phyloP scores from a whole-genome alignment of 2,888 invertebrate genomes.

The Spatulosminthurus flaviceps region DNA sequence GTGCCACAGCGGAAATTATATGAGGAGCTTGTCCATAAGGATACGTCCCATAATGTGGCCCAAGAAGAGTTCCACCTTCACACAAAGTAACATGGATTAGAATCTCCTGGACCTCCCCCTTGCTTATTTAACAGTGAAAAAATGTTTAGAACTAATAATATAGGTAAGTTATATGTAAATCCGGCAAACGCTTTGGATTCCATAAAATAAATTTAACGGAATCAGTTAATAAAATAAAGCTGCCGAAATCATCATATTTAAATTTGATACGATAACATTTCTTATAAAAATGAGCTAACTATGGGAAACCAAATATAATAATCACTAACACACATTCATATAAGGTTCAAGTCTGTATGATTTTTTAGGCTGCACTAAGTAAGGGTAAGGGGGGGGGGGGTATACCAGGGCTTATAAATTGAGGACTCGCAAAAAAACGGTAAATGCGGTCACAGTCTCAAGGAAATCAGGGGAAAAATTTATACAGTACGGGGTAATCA shows the following conservation, averaged over 20 bases:
- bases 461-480: neutral
- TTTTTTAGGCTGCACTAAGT: no score
- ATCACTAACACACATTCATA: no score
- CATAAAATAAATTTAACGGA: neutral
- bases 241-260: neutral
- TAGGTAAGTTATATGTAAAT: conserved; percentile 21
- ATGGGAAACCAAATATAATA: no score
- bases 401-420: no score
- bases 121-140: neutral
- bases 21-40: conserved; percentile 65
- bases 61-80: conserved; percentile 64
- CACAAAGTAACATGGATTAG: conserved; percentile 20
- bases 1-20: conserved; percentile 64
- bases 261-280: neutral
- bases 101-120: no score
- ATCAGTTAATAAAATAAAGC: neutral
- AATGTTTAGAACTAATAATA: neutral
- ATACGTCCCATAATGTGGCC: conserved; percentile 64
- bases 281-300: no score
- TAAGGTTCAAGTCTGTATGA: no score
- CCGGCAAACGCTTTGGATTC: conserved; percentile 58
- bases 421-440: no score
- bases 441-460: no score
- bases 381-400: no score
- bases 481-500: neutral